These are phyloP conservation scores for Thereva unica DNA, from an alignment of 2,888 invertebrate species.

Conservation along the genomic window DNA sequence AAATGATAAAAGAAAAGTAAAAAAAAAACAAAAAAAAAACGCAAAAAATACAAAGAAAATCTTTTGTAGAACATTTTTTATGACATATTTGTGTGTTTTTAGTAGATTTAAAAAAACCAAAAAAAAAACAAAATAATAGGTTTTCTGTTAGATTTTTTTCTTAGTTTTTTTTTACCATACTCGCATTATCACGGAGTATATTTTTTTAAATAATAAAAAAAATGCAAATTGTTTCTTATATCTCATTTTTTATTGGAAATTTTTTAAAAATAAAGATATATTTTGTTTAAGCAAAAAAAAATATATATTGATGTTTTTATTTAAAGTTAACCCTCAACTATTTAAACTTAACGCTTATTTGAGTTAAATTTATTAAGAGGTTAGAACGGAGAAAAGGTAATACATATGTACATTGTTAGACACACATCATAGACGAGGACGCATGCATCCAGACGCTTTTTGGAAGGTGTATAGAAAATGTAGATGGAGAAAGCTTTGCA, in stretches of 20 bases:
- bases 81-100: constrained; percentile 33
- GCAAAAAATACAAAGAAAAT: constrained; percentile 18
- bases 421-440: no score
- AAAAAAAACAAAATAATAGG: neutral
- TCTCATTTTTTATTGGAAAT: constrained; percentile 32
- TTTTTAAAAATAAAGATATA: constrained; percentile 37
- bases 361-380: no score
- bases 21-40: constrained; percentile 14
- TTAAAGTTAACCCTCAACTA: neutral
- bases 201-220: constrained; percentile 8
- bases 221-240: constrained; percentile 26
- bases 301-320: constrained; percentile 18
- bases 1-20: constrained; percentile 14
- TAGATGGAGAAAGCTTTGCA: no score
- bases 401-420: no score
- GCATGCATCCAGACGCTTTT: no score
- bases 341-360: neutral
- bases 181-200: constrained; percentile 20
- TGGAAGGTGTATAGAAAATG: no score
- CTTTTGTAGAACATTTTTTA: constrained; percentile 37
- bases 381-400: no score
- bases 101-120: constrained; percentile 26
- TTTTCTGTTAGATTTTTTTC: no score
- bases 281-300: constrained; percentile 38
- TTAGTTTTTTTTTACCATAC: constrained; percentile 19